A percentile compares a stretch with the other conserved stretches of the same genome.
These are phyloP conservation scores for Girardinichthys multiradiatus DNA, from an alignment of 2,113 vertebrate genomes.

Conservation along the genomic window DNA sequence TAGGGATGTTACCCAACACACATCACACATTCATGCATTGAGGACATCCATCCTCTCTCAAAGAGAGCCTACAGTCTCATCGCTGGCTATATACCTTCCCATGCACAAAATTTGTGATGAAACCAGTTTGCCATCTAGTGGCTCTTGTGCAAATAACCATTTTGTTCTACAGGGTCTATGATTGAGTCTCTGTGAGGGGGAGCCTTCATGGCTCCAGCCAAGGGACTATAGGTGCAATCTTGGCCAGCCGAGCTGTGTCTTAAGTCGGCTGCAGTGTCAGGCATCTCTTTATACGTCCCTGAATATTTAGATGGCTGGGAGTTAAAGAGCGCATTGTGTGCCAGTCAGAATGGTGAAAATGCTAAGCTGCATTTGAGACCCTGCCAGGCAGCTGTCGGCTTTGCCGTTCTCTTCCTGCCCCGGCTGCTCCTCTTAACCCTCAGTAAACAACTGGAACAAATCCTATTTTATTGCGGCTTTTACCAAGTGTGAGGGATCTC, in stretches of 20 bases:
- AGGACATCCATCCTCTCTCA: slow-evolving; percentile 70
- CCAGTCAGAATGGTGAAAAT: slow-evolving; percentile 77
- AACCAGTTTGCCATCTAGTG: slow-evolving; percentile 83
- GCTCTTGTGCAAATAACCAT: slow-evolving; percentile 42
- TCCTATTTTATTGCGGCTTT: slow-evolving; percentile 82
- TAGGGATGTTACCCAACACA: slow-evolving; percentile 75
- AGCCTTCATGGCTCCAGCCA: slow-evolving; percentile 68
- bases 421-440: slow-evolving; percentile 77
- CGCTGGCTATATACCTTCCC: slow-evolving; percentile 39
- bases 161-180: slow-evolving; percentile 34
- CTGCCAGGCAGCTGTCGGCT: slow-evolving; percentile 83
- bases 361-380: slow-evolving; percentile 80
- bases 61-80: slow-evolving; percentile 55
- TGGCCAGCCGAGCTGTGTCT: slow-evolving; percentile 71
- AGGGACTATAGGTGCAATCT: slow-evolving; percentile 68
- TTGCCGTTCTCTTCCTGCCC: slow-evolving; percentile 78
- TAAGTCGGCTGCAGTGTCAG: slow-evolving; percentile 69
- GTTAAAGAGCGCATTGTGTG: slow-evolving; percentile 80
- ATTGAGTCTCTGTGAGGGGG: slow-evolving; percentile 62
- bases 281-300: slow-evolving; percentile 70
- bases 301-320: slow-evolving; percentile 78
- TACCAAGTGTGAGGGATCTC: slow-evolving; percentile 75
- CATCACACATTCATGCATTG: slow-evolving; percentile 75
- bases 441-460: slow-evolving; percentile 85
- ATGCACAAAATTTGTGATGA: slow-evolving; percentile 54